These are phyloP conservation scores for Aplodontia rufa DNA, from an alignment of 2,113 vertebrate genomes.

Conservation along the genomic window DNA sequence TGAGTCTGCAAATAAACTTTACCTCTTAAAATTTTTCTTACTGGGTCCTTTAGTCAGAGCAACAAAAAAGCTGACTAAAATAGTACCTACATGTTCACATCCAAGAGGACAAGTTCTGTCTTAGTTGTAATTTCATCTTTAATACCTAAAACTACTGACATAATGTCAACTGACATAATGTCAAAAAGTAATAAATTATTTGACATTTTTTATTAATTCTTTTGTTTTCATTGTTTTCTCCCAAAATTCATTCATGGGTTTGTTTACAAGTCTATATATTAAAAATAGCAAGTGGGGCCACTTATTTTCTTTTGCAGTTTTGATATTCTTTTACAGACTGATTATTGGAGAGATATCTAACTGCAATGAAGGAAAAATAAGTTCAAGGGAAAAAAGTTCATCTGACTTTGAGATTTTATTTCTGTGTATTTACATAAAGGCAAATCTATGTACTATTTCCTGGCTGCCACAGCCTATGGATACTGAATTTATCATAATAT, in stretches of 20 bases:
- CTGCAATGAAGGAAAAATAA: conserved; percentile 44
- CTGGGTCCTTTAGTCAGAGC: too few relatives aligned
- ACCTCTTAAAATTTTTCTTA: too few relatives aligned
- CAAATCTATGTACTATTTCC: not conserved
- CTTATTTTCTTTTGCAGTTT: not conserved
- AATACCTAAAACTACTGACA: not conserved
- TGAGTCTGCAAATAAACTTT: too few relatives aligned
- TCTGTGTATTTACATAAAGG: not conserved
- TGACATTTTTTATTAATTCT: not conserved
- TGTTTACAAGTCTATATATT: not conserved
- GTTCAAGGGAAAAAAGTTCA: conserved; percentile 40
- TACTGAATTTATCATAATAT: not conserved
- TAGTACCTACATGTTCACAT: too few relatives aligned
- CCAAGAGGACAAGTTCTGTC: not conserved
- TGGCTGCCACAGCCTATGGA: not conserved
- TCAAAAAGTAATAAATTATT: too few relatives aligned
- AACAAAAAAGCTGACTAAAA: too few relatives aligned
- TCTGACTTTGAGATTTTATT: conserved; percentile 10
- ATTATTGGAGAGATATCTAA: not conserved
- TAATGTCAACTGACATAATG: not conserved
- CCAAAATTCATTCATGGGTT: not conserved
- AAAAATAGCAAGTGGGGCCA: not conserved
- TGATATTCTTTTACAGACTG: not conserved
- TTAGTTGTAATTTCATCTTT: not conserved
- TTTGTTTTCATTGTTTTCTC: not conserved